Evolutionary conservation across 1,140 invertebrate species (phyloP), one percentile per base, ranked within the genome.

Genomic region (Popillia japonica): DNA sequence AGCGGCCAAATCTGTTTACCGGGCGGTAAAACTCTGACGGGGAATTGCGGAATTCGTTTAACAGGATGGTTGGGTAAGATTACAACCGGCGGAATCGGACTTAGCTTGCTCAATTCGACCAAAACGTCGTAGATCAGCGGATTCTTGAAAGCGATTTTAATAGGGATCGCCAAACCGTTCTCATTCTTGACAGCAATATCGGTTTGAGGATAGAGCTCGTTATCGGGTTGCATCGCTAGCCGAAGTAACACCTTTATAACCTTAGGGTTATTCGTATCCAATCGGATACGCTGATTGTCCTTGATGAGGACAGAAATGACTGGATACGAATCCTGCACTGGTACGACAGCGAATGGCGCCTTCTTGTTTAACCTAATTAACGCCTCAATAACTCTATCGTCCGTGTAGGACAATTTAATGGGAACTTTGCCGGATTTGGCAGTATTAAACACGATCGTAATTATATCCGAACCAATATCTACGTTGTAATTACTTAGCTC

Each of bases 1-100:
- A 68, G 22, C 7, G 61, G 61, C 22, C 27, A 68, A 10, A 68
- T 27, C 7, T 6, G 11, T 11, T 42, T 40, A 14, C 73, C 73
- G 0, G 42, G n/a, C n/a, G 73, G 42, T 75, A 75, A 9, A 41
- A 75, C 41, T 75, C 73, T 75, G n/a, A 75, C 17, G 34, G 73
- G 73, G n/a, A n/a, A 72, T 14, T 41, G 34, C 34, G 11, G 22
- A 34, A 27, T 17, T 3, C 6, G 20, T 10, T 23, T 8, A n/a
- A 2, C 3, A 0, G 9, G 6, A 10, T 27, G 20, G 27, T 23
- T 68, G 20, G 27, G 27, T 68, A 34, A 2, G 7, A 68, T 68
- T 22, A 22, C 11, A 7, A 68, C 61, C 11, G 61, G 61, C 11
- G 17, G 61, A 4, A 68, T 20, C 0, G 61, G 61, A 0, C 22